These are phyloP conservation scores for Dynastes maya DNA, from an alignment of 2,888 invertebrate species.

Conservation along the genomic window DNA sequence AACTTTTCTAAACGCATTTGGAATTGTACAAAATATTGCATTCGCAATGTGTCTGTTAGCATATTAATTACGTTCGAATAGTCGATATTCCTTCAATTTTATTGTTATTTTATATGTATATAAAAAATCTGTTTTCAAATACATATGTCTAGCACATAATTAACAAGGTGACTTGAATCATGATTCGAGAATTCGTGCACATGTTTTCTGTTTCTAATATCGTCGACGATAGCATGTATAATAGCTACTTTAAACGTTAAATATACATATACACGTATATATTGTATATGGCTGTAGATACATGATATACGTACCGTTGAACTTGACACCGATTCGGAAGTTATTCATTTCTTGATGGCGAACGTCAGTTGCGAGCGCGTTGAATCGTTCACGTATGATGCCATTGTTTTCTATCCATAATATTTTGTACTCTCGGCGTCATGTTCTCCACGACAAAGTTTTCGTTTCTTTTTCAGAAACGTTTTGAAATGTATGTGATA, in stretches of 20 bases:
- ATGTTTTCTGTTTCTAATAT: constrained; percentile 4
- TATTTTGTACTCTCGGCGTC: too few relatives aligned
- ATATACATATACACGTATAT: background rate
- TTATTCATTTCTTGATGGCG: constrained; percentile 21
- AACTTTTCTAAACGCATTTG: too few relatives aligned
- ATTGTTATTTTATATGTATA: too few relatives aligned
- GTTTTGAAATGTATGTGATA: constrained; percentile 2
- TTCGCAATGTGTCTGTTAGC: too few relatives aligned
- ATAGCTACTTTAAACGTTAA: background rate
- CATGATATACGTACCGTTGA: constrained; percentile 15
- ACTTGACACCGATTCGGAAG: constrained; percentile 23
- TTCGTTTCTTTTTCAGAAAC: background rate
- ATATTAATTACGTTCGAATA: too few relatives aligned
- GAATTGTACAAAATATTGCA: too few relatives aligned
- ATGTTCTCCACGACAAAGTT: too few relatives aligned
- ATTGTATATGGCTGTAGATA: constrained; percentile 2
- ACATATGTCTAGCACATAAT: background rate
- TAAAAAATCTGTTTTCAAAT: background rate
- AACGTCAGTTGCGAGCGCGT: background rate
- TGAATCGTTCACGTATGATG: constrained; percentile 10
- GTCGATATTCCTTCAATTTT: too few relatives aligned
- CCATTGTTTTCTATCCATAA: too few relatives aligned
- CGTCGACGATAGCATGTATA: background rate
- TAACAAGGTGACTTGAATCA: constrained; percentile 10
- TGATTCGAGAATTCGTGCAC: constrained; percentile 11